phyloP scores from a whole-genome alignment of 2,797 vertebrate species.

The Masticophis lateralis region DNA sequence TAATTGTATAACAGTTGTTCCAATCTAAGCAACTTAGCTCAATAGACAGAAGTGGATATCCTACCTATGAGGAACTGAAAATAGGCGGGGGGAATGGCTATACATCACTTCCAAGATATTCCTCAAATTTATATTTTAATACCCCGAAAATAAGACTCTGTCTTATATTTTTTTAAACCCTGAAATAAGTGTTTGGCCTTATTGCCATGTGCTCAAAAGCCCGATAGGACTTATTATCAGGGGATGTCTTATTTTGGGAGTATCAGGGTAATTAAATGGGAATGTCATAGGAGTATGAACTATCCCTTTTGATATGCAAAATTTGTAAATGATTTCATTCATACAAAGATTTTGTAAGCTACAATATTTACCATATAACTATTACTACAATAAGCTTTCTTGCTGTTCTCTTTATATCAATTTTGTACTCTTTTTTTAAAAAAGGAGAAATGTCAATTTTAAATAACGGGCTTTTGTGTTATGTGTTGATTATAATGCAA shows the following conservation, averaged over 20 bases:
- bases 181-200: too few species aligned
- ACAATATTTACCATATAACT: background rate
- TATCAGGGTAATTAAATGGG: background rate
- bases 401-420: background rate
- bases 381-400: background rate
- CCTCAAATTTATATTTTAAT: background rate
- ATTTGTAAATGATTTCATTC: background rate
- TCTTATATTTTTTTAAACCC: too few species aligned
- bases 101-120: background rate
- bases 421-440: background rate
- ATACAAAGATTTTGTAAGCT: background rate
- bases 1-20: background rate
- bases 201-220: too few species aligned
- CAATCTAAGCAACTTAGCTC: background rate
- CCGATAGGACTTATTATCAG: too few species aligned
- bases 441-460: background rate
- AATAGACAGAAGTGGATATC: background rate
- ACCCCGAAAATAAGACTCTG: background rate
- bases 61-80: background rate
- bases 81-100: background rate
- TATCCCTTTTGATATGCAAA: background rate
- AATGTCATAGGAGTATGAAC: background rate
- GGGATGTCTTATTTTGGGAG: too few species aligned
- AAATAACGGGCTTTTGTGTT: background rate
- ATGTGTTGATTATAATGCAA: background rate